phyloP scores from a whole-genome alignment of 2,888 invertebrate genomes.

The Agrotis segetum region DNA sequence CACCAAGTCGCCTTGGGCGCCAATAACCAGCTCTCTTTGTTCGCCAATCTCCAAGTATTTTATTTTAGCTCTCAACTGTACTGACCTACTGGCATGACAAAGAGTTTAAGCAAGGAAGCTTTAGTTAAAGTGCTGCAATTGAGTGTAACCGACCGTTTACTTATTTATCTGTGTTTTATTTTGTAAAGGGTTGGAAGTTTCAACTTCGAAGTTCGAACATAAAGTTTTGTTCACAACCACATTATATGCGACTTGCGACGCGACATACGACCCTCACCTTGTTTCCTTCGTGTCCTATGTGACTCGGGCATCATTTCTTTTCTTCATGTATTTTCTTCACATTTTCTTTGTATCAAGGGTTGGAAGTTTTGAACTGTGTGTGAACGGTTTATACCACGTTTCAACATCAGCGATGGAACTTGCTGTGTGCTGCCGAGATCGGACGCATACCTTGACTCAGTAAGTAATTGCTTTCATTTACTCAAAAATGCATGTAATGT shows the following conservation, averaged over 20 bases:
- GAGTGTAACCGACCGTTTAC: conserved; percentile 27
- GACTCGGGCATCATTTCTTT: too few species aligned
- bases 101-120: conserved; percentile 50
- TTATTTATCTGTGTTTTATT: conserved; percentile 12
- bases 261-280: too few species aligned
- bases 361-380: not conserved
- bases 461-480: not conserved
- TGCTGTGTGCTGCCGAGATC: too few species aligned
- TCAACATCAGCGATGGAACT: too few species aligned
- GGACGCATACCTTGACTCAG: not conserved
- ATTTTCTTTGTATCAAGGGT: not conserved
- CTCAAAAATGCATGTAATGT: too few species aligned
- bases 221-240: too few species aligned
- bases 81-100: conserved; percentile 36
- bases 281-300: too few species aligned
- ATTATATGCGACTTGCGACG: too few species aligned
- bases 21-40: conserved; percentile 75
- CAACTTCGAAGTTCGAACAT: too few species aligned
- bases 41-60: conserved; percentile 65
- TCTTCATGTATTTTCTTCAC: too few species aligned
- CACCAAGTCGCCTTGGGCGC: conserved; percentile 71
- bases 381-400: too few species aligned
- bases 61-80: conserved; percentile 36
- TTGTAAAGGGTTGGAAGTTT: not conserved
- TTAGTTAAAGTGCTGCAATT: conserved; percentile 54